Base-by-base conservation (phyloP, 2,888 invertebrate genomes). In the Ophraella communa region DNA sequence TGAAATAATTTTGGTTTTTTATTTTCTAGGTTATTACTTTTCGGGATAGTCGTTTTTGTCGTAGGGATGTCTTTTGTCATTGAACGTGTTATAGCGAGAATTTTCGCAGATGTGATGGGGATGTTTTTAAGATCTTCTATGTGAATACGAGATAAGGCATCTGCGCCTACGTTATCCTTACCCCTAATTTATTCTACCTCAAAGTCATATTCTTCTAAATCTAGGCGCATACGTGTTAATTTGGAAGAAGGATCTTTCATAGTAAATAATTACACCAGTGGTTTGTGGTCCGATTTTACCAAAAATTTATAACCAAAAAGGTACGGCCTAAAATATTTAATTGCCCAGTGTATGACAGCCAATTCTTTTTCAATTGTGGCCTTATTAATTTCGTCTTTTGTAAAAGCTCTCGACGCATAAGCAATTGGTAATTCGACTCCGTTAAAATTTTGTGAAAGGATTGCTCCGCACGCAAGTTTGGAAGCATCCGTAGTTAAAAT, bases 261-360 rank as follows among this genome's bases (percentile, higher is more conserved):
- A 20, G 47, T 11, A 21, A 58, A 49, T 20, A 58, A 18, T 30
- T 33, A 57, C 11, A 45, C 27, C 8, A 47, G 35, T 1, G 70
- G 70, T 59, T 67, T 70, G 33, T 73, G 73, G 45, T 73, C 72
- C 1, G 68, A 70, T 51, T 64, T 35, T 14, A 63, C 55, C 0
- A 18, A 44, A 14, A 63, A 66, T 17, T 55, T 59, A n/a, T 20
- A 35, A 1, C 58, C 58, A 17, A 62, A 57, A 10, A 57, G 30
- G 45, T 65, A 62, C 8, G 53, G 65, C 11, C 65, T 23, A 21
- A 49, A 66, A 14, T 52, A 39, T 39, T 62, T 60, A 20, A 59
- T 63, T 11, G 52, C 45, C 30, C 30, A 30, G 30, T 30, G 5
- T 30, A 30, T 30, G 5, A 30, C 33, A 11, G 56, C 20, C 4